These are phyloP conservation scores for Glossosoma conforme DNA, from an alignment of 1,140 invertebrate species.

Conservation along the genomic window DNA sequence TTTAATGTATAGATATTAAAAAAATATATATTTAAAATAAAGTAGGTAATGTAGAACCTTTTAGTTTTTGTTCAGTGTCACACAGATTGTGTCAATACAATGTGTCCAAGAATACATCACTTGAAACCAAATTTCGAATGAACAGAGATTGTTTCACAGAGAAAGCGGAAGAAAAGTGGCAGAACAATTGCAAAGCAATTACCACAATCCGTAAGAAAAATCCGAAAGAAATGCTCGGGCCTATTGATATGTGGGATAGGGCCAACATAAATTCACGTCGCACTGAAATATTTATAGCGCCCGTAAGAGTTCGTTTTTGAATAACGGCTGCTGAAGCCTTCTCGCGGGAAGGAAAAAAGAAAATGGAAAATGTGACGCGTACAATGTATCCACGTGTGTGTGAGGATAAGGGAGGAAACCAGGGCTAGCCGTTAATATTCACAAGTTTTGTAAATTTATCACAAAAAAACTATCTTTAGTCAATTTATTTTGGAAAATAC, in stretches of 20 bases:
- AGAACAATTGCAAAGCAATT: conserved; percentile 21
- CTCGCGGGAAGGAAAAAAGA: conserved; percentile 2
- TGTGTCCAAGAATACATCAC: too few species aligned
- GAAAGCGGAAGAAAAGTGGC: not conserved
- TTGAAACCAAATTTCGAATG: not conserved
- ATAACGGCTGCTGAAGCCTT: conserved; percentile 11
- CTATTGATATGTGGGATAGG: conserved; percentile 22
- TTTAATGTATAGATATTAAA: too few species aligned
- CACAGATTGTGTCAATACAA: too few species aligned
- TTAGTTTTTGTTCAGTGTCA: too few species aligned
- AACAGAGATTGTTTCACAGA: not conserved
- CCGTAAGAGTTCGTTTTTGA: conserved; percentile 22
- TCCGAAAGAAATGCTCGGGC: conserved; percentile 21
- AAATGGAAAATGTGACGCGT: conserved; percentile 9
- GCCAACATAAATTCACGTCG: conserved; percentile 17
- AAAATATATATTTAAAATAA: too few species aligned
- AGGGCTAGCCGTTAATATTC: too few species aligned
- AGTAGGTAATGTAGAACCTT: too few species aligned
- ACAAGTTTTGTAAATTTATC: too few species aligned
- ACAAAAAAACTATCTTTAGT: too few species aligned
- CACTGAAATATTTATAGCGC: conserved; percentile 22
- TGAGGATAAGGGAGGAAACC: too few species aligned
- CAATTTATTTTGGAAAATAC: too few species aligned
- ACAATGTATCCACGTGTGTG: not conserved
- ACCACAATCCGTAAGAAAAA: conserved; percentile 26